Conservation (phyloP, 2,113 vertebrate species). For the Microcebus tavaratra region DNA sequence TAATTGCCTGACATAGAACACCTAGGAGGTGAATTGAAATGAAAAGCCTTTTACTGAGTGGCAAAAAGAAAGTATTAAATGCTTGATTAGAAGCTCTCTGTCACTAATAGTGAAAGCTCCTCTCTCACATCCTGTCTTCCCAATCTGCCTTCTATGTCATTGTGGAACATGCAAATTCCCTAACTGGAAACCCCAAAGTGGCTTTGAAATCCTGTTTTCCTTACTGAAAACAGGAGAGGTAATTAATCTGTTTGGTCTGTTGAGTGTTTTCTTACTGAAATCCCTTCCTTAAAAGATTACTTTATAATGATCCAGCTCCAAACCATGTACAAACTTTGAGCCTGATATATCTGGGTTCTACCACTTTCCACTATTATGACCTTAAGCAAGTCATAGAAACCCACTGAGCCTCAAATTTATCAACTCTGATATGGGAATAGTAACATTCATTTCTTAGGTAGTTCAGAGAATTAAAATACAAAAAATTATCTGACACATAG, state of each 20-base stretch:
- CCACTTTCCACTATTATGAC: background rate
- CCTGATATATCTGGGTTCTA: background rate
- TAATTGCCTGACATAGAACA: conserved; percentile 73
- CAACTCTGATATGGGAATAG: background rate
- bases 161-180: background rate
- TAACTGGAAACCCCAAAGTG: background rate
- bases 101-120: background rate
- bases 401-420: background rate
- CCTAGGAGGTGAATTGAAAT: conserved; percentile 70
- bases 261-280: conserved; percentile 47
- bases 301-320: background rate
- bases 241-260: background rate
- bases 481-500: background rate
- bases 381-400: background rate
- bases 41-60: conserved; percentile 66
- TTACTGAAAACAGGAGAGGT: conserved; percentile 37
- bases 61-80: conserved; percentile 67
- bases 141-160: background rate
- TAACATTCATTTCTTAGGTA: background rate
- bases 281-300: conserved; percentile 1
- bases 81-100: conserved; percentile 64
- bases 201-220: conserved; percentile 25
- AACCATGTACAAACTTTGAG: background rate
- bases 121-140: background rate
- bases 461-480: conserved; percentile 29